These are phyloP conservation scores for Pan paniscus DNA, from an alignment of 2,113 vertebrate species.

Conservation along the genomic window DNA sequence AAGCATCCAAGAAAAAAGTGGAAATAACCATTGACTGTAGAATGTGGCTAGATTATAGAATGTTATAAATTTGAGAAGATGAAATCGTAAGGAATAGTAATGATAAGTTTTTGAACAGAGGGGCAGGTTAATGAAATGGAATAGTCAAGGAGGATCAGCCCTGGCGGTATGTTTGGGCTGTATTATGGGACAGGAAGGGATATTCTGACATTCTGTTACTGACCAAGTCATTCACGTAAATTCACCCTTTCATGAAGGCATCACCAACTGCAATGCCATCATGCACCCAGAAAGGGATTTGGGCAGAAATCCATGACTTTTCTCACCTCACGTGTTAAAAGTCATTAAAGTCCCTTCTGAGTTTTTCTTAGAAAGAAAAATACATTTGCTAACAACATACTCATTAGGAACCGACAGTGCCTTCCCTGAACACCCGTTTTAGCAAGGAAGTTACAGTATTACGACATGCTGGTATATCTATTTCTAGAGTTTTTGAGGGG, in stretches of 20 bases:
- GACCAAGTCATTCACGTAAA: not conserved
- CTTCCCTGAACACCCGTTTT: not conserved
- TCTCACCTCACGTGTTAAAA: slow-evolving; percentile 30
- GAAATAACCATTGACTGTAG: not conserved
- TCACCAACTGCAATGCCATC: not conserved
- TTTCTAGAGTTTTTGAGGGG: not conserved
- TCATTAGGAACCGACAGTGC: not conserved
- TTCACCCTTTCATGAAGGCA: not conserved
- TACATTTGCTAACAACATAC: not conserved
- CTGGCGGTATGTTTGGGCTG: not conserved
- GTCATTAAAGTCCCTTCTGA: slow-evolving; percentile 7
- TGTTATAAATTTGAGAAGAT: not conserved
- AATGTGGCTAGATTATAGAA: not conserved
- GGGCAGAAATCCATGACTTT: slow-evolving; percentile 2
- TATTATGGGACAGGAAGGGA: not conserved
- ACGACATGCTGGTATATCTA: not conserved
- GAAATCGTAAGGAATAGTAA: not conserved
- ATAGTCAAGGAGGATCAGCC: not conserved
- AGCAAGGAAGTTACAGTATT: not conserved
- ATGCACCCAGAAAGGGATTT: not conserved
- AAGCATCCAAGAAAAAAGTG: not conserved
- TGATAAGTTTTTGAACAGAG: not conserved
- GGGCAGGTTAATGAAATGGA: not conserved
- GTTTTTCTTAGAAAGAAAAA: slow-evolving; percentile 70
- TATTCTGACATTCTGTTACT: not conserved